phyloP scores from a whole-genome alignment of 2,113 vertebrate species.

The Girardinichthys multiradiatus region DNA sequence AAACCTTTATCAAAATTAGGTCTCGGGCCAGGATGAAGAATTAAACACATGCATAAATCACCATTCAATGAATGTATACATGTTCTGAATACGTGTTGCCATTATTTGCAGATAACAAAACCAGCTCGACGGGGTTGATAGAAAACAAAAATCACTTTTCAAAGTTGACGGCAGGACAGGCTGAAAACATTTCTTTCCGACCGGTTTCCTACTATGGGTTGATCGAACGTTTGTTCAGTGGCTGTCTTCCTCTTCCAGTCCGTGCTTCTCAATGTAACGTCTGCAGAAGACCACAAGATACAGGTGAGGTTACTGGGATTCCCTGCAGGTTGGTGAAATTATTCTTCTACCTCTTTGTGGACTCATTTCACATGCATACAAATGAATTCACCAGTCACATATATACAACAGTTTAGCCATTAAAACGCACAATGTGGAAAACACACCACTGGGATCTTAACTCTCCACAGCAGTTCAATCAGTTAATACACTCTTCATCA shows the following conservation, averaged over 20 bases:
- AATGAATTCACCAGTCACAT: neutral
- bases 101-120: conserved; percentile 48
- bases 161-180: conserved; percentile 59
- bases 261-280: conserved; percentile 82
- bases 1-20: conserved; percentile 85
- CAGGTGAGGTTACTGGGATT: neutral
- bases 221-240: conserved; percentile 65
- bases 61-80: conserved; percentile 72
- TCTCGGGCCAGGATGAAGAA: conserved; percentile 78
- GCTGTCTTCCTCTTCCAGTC: conserved; percentile 71
- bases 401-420: no score
- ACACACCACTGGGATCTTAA: no score
- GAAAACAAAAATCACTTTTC: conserved; percentile 71
- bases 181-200: conserved; percentile 59
- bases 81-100: conserved; percentile 58
- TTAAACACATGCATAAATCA: conserved; percentile 82
- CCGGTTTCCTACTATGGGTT: conserved; percentile 49
- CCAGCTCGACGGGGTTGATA: conserved; percentile 59
- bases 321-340: neutral
- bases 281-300: conserved; percentile 48
- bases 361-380: neutral
- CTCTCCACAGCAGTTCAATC: no score
- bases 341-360: neutral
- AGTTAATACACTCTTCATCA: neutral
- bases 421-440: no score